Evolutionary conservation across 2,888 invertebrate genomes (phyloP).

Genomic region (Tortrix viridana): DNA sequence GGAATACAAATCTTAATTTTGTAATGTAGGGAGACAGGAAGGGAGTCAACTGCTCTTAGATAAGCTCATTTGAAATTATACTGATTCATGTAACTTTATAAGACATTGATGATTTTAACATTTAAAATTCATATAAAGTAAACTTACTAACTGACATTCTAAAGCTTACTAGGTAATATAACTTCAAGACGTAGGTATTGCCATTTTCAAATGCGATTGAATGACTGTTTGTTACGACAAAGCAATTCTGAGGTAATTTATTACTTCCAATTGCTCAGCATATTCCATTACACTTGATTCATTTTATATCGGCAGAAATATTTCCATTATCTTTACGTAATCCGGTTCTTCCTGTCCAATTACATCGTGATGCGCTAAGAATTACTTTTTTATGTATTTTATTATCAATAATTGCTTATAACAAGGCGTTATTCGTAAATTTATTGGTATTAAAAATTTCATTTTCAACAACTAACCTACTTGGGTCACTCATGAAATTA

Average conservation of each 20-base stretch:
- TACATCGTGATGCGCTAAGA: not conserved
- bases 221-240: constrained; percentile 32
- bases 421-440: not conserved
- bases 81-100: too few relatives aligned
- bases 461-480: not conserved
- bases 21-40: too few relatives aligned
- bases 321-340: constrained; percentile 15
- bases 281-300: constrained; percentile 23
- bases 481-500: not conserved
- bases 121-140: not conserved
- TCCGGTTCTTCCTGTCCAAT: constrained; percentile 3
- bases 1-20: too few relatives aligned
- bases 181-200: not conserved
- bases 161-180: constrained; percentile 1
- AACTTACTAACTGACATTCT: not conserved
- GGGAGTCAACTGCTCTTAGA: too few relatives aligned
- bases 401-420: not conserved
- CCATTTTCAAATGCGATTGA: constrained; percentile 16
- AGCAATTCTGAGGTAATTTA: constrained; percentile 23
- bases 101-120: too few relatives aligned
- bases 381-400: too few relatives aligned
- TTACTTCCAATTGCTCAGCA: constrained; percentile 21
- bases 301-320: constrained; percentile 5
- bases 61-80: too few relatives aligned
- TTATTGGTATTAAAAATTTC: not conserved